Base-by-base conservation (phyloP, 2,113 vertebrate species). In the Romanogobio albipinnatus region DNA sequence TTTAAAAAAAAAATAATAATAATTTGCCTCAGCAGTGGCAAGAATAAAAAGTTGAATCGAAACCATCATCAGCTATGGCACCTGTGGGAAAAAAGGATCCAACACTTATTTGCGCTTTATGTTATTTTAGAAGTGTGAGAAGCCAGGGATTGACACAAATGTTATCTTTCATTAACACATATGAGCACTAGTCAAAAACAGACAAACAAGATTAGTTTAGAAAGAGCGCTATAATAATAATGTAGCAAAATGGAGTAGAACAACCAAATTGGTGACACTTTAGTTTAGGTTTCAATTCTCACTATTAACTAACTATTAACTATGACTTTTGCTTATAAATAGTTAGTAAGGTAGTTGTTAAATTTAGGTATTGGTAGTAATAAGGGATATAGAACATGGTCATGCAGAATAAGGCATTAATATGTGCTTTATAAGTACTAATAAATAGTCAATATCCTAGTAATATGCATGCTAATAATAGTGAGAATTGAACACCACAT, bases 41-140 rank as follows among this genome's bases (percentile, higher is more conserved):
- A 78, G 19, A 61, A 39, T 24, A 36, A 19, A 59, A 43, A 24
- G 29, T 5, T 33, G 74, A 61, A 59, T 14, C 6, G 33, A 39
- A 78, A 24, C 76, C 22, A 29, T 45, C 61, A 64, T 49, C 59
- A 66, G 19, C 9, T 33, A 61, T 3, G 56, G 36, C 59, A 45
- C 56, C 56, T 61, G 70, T 19, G 29, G 24, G 22, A 36, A 73
- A 83, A 61, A 61, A 61, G 82, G 70, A 83, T 59, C n/a, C 82
- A 62, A 45, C 36, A 7, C 43, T 82, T 82, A 70, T 43, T 78
- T 76, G 29, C 9, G 9, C 36, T 43, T 4, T 39, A 51, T 51
- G 33, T 24, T 78, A 78, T 78, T 78, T 86, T 14, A 58, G 33
- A 68, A 9, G 33, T 66, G 36, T 76, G 85, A 61, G 73, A 83